phyloP scores from a whole-genome alignment of 2,113 vertebrate species.

The Dipodomys stephensi region DNA sequence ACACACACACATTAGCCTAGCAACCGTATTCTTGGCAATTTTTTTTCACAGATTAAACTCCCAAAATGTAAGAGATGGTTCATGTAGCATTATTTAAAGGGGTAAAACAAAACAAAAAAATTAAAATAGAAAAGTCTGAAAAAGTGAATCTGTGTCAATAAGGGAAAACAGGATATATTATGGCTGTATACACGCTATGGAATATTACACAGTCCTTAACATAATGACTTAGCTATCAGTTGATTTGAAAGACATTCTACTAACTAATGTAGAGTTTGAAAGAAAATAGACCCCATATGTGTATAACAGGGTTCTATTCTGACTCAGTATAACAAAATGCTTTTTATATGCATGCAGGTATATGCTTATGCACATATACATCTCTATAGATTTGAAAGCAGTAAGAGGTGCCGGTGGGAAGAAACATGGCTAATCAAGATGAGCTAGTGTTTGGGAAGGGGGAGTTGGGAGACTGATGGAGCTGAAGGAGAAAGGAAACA shows the following conservation, averaged over 20 bases:
- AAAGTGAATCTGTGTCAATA: neutral
- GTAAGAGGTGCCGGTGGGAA: neutral
- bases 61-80: neutral
- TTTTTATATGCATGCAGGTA: neutral
- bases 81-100: neutral
- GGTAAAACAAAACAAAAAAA: neutral
- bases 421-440: neutral
- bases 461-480: neutral
- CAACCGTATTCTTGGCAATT: neutral
- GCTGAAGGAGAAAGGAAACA: neutral
- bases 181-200: too few species aligned
- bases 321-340: neutral
- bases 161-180: neutral
- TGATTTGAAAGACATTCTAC: neutral
- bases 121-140: neutral
- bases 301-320: neutral
- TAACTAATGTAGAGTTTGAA: neutral
- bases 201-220: neutral
- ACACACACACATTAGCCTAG: neutral
- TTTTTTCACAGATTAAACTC: slow-evolving; percentile 1
- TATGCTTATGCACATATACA: too few species aligned
- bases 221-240: neutral
- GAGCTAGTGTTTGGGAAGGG: neutral
- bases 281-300: neutral
- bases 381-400: neutral